A percentile compares a stretch with the other conserved stretches of the same genome.
phyloP scores from a whole-genome alignment of 1,140 invertebrate genomes.

The Drosophila grimshawi region DNA sequence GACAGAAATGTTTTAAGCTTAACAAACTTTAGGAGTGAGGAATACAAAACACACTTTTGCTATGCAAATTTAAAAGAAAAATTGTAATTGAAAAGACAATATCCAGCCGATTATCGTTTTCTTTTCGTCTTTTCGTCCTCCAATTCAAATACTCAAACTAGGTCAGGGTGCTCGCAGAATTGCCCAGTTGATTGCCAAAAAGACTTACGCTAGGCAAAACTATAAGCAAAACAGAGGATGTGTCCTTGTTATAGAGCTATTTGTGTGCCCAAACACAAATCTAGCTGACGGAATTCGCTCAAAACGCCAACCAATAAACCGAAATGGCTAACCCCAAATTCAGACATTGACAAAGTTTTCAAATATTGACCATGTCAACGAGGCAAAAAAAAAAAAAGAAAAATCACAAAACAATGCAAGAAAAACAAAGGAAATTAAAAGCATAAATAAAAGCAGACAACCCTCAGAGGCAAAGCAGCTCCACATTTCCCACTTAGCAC shows the following conservation, averaged over 20 bases:
- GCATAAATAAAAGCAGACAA: slow-evolving; percentile 70
- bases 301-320: slow-evolving; percentile 60
- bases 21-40: too few relatives aligned
- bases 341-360: slow-evolving; percentile 73
- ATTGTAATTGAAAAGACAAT: neutral
- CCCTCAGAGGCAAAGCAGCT: slow-evolving; percentile 36
- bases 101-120: neutral
- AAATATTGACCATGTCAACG: slow-evolving; percentile 68
- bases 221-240: slow-evolving; percentile 20
- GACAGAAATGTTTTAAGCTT: too few relatives aligned
- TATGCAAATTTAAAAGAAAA: slow-evolving; percentile 2
- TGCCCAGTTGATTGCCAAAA: slow-evolving; percentile 6
- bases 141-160: slow-evolving; percentile 1
- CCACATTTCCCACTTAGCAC: slow-evolving; percentile 12
- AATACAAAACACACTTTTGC: neutral
- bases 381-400: slow-evolving; percentile 23
- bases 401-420: slow-evolving; percentile 40
- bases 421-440: slow-evolving; percentile 79
- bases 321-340: slow-evolving; percentile 53
- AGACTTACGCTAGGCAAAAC: slow-evolving; percentile 5
- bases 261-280: slow-evolving; percentile 36
- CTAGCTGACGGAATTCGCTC: slow-evolving; percentile 38
- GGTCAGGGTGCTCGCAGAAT: slow-evolving; percentile 14
- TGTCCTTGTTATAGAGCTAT: slow-evolving; percentile 26
- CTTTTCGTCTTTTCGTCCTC: neutral